Conservation (phyloP, 1,140 invertebrate genomes). For the Periplaneta americana region DNA sequence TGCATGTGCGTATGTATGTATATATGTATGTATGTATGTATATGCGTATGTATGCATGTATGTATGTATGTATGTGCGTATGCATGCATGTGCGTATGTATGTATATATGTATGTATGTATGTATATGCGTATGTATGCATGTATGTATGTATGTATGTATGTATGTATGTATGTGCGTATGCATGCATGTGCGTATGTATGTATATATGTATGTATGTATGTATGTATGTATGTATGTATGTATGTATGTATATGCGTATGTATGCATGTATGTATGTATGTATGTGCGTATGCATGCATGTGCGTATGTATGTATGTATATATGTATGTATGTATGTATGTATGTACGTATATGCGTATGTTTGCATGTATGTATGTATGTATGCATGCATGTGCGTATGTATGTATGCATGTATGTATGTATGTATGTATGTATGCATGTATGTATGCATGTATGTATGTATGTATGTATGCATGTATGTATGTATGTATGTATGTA, state of each 20-base stretch:
- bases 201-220: neutral
- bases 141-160: neutral
- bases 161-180: neutral
- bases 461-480: neutral
- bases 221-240: neutral
- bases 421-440: slow-evolving; percentile 4
- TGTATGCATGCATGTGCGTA: slow-evolving; percentile 1
- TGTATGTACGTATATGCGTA: neutral
- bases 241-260: neutral
- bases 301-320: neutral
- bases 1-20: neutral
- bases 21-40: neutral
- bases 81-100: neutral
- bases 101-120: neutral
- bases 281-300: neutral
- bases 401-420: slow-evolving; percentile 1
- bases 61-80: neutral
- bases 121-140: neutral
- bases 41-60: neutral
- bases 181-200: neutral
- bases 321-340: neutral
- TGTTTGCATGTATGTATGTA: neutral
- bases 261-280: neutral
- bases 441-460: slow-evolving; percentile 1
- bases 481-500: neutral